These are phyloP conservation scores for Mastacembelus armatus DNA, from an alignment of 2,797 vertebrate species.

Conservation along the genomic window DNA sequence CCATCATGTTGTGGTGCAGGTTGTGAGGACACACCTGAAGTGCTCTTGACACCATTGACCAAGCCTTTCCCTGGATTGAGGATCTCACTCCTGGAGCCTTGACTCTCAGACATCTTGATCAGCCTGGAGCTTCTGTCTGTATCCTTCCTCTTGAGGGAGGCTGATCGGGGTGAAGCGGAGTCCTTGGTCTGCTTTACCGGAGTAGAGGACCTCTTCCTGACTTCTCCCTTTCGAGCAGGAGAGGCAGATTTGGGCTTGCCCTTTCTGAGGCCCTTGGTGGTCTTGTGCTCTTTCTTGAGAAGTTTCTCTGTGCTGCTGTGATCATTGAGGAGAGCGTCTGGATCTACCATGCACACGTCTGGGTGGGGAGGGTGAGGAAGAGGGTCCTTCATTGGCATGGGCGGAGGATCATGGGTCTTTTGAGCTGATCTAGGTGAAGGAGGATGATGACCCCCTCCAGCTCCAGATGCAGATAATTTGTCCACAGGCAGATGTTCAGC, in stretches of 20 bases:
- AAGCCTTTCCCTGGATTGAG: constrained; percentile 86
- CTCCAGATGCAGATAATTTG: constrained; percentile 82
- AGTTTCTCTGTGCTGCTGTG: constrained; percentile 87
- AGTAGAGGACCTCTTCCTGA: constrained; percentile 89
- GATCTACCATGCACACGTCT: constrained; percentile 98
- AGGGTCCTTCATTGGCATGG: constrained; percentile 90
- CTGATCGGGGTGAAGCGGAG: constrained; percentile 84
- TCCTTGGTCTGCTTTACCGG: constrained; percentile 90
- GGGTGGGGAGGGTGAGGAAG: constrained; percentile 92
- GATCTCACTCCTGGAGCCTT: constrained; percentile 84
- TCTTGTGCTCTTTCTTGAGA: constrained; percentile 91
- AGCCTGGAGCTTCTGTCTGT: constrained; percentile 85
- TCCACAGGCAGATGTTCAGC: constrained; percentile 96
- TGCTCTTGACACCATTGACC: constrained; percentile 90
- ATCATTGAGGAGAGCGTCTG: constrained; percentile 89
- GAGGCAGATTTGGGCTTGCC: constrained; percentile 92
- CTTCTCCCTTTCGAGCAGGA: constrained; percentile 88
- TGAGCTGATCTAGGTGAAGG: constrained; percentile 80
- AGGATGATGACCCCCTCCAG: constrained; percentile 83
- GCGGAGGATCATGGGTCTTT: constrained; percentile 89
- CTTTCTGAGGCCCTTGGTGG: constrained; percentile 89
- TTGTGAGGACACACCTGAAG: constrained; percentile 79
- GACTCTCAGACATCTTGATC: constrained; percentile 81
- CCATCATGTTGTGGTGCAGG: background rate
- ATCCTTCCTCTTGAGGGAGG: constrained; percentile 86